phyloP scores from a whole-genome alignment of 2,113 vertebrate genomes.

The Thunnus maccoyii region DNA sequence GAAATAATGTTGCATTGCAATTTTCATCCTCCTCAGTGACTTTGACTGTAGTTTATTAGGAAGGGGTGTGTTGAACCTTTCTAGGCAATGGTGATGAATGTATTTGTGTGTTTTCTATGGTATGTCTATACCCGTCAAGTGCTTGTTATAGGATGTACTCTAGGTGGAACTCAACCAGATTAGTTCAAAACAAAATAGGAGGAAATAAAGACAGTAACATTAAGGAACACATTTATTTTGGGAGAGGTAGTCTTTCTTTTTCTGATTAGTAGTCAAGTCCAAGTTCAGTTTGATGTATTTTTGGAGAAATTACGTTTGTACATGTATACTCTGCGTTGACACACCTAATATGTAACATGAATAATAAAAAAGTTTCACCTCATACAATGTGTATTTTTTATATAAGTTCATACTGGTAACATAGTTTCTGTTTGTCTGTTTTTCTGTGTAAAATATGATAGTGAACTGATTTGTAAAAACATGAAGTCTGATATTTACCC shows the following conservation, averaged over 20 bases:
- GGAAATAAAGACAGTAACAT: slow-evolving; percentile 55
- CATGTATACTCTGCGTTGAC: slow-evolving; percentile 80
- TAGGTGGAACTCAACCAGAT: slow-evolving; percentile 68
- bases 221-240: slow-evolving; percentile 56
- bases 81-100: slow-evolving; percentile 81
- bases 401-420: neutral
- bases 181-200: slow-evolving; percentile 54
- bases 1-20: slow-evolving; percentile 24
- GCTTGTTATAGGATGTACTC: slow-evolving; percentile 77
- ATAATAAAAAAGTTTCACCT: slow-evolving; percentile 76
- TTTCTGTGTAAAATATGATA: neutral
- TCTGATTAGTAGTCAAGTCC: slow-evolving; percentile 76
- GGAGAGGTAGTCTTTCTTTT: slow-evolving; percentile 42
- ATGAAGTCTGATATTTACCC: neutral
- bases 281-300: slow-evolving; percentile 83
- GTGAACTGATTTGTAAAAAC: no score
- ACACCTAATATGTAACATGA: slow-evolving; percentile 78
- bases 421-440: neutral
- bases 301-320: slow-evolving; percentile 82
- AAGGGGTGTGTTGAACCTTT: slow-evolving; percentile 65
- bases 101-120: slow-evolving; percentile 80
- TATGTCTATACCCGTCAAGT: slow-evolving; percentile 78
- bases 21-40: slow-evolving; percentile 67
- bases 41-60: slow-evolving; percentile 69
- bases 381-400: slow-evolving; percentile 16